Percentiles rank a stretch among this genome's conserved stretches.
Conservation (phyloP, 2,888 invertebrate genomes). For the Chrysomela aeneicollis region DNA sequence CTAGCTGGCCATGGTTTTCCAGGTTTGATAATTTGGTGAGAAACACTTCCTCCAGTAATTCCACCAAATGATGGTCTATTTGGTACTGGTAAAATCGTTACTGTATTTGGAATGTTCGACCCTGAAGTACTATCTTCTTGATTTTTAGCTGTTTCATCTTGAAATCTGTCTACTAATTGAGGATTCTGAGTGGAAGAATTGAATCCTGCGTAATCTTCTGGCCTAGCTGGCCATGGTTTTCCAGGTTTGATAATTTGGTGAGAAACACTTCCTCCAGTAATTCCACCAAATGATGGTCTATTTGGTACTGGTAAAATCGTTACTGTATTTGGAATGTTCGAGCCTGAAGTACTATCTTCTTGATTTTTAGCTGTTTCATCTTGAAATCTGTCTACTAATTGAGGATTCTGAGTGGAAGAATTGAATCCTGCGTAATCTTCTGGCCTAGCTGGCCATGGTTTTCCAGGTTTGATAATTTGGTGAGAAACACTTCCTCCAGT, state of each 20-base stretch:
- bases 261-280: slow-evolving; percentile 8
- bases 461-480: slow-evolving; percentile 40
- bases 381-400: slow-evolving; percentile 11
- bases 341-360: too few relatives aligned
- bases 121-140: too few relatives aligned
- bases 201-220: slow-evolving; percentile 12
- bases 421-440: slow-evolving; percentile 25
- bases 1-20: slow-evolving; percentile 35
- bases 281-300: slow-evolving; percentile 8
- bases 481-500: slow-evolving; percentile 8
- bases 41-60: slow-evolving; percentile 5
- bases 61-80: slow-evolving; percentile 26
- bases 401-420: background rate
- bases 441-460: slow-evolving; percentile 39
- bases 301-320: background rate
- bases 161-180: background rate
- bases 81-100: background rate
- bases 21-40: slow-evolving; percentile 19
- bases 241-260: slow-evolving; percentile 29
- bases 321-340: too few relatives aligned
- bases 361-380: slow-evolving; percentile 4
- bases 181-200: background rate
- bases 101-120: background rate
- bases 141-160: background rate
- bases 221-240: slow-evolving; percentile 27